Evolutionary conservation across 2,888 invertebrate species (phyloP).

Genomic region (Dicycla oo): DNA sequence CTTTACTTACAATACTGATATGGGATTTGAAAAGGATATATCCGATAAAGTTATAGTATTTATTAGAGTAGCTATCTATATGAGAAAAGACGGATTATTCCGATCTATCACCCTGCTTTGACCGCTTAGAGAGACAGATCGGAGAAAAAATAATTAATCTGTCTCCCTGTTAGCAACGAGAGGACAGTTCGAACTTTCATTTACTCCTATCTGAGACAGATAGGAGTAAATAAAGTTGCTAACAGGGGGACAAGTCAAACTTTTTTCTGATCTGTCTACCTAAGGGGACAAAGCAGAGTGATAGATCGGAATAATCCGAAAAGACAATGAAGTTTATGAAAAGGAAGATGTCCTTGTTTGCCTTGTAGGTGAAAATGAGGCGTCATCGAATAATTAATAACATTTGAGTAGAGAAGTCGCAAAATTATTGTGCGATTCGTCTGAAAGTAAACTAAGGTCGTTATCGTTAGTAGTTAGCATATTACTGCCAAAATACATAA

Average conservation of each 20-base stretch:
- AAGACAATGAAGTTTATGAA: neutral
- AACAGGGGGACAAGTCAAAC: no score
- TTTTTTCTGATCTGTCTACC: no score
- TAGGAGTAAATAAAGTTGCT: no score
- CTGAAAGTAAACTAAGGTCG: conserved; percentile 49
- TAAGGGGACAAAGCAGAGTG: no score
- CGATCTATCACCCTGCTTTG: no score
- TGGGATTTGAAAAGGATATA: conserved; percentile 1
- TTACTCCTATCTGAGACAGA: no score
- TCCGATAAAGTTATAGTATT: neutral
- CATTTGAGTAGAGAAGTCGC: conserved; percentile 15
- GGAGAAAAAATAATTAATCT: no score
- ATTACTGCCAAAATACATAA: conserved; percentile 71
- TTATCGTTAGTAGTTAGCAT: conserved; percentile 60
- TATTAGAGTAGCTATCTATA: neutral
- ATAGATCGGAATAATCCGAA: no score
- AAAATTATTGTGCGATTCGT: conserved; percentile 29
- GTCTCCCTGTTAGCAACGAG: no score
- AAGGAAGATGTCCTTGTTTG: neutral
- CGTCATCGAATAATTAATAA: conserved; percentile 26
- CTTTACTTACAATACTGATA: conserved; percentile 10
- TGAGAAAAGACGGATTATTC: no score
- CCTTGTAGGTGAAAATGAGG: neutral
- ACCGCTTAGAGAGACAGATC: no score
- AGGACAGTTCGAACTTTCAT: no score